Percentiles rank a stretch among this genome's conserved stretches.
These are phyloP conservation scores for Sinhomidia bicolor DNA, from an alignment of 2,888 invertebrate genomes.

Conservation along the genomic window DNA sequence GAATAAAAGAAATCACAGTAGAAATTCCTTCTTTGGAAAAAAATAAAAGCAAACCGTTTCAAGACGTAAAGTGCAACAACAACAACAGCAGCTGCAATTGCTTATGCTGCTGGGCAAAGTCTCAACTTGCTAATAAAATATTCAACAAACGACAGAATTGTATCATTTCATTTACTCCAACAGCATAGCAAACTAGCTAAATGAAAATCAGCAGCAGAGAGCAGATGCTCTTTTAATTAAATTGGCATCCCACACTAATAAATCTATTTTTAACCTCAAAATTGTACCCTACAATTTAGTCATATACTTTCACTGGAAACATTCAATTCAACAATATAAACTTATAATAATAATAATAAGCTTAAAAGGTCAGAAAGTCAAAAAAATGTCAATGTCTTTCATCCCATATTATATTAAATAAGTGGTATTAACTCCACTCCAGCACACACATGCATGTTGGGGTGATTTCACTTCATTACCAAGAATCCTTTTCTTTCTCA, in stretches of 20 bases:
- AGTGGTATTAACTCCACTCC: background rate
- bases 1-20: too few species aligned
- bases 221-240: conserved; percentile 26
- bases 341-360: background rate
- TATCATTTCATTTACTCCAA: background rate
- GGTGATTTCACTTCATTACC: background rate
- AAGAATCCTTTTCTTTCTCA: background rate
- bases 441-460: background rate
- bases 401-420: background rate
- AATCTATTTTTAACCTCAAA: conserved; percentile 4
- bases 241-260: conserved; percentile 18
- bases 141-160: background rate
- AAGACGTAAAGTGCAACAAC: too few species aligned
- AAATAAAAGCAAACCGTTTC: too few species aligned
- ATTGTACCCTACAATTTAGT: background rate
- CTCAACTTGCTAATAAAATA: background rate
- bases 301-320: too few species aligned
- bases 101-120: background rate
- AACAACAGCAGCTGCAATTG: too few species aligned
- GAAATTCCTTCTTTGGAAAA: too few species aligned
- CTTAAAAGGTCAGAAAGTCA: background rate
- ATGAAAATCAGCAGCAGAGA: background rate
- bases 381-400: conserved; percentile 16
- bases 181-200: background rate
- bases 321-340: background rate